A percentile compares a stretch with the other conserved stretches of the same genome.
Conservation (phyloP, 1,140 invertebrate species). For the Latrodectus geometricus region DNA sequence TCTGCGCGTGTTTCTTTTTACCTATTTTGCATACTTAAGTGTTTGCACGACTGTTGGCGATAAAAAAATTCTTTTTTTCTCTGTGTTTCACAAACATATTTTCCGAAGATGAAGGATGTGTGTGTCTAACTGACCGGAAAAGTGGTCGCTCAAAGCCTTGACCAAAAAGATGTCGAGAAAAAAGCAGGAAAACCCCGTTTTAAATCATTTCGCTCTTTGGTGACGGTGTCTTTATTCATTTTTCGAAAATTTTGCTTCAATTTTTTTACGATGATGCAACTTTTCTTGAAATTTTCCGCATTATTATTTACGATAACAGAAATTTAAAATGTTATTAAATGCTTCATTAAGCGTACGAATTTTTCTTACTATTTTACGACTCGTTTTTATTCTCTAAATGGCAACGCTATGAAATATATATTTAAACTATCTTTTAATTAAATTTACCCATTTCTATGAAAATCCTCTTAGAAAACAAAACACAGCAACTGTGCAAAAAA, state of each 20-base stretch:
- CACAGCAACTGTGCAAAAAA: too few species aligned
- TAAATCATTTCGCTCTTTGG: background rate
- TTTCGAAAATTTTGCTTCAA: background rate
- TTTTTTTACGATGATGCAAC: background rate
- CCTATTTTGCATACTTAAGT: background rate
- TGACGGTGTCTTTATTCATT: background rate
- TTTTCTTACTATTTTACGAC: too few species aligned
- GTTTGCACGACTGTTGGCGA: background rate
- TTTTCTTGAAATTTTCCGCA: too few species aligned
- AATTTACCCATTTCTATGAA: too few species aligned
- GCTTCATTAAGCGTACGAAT: too few species aligned
- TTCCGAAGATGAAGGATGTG: background rate
- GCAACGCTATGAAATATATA: too few species aligned
- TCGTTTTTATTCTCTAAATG: too few species aligned
- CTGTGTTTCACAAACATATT: background rate
- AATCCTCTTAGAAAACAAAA: too few species aligned
- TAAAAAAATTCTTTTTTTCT: background rate
- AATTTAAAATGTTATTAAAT: too few species aligned
- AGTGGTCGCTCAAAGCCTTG: background rate
- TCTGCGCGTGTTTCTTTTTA: background rate
- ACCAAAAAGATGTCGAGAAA: background rate
- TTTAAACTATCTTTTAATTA: too few species aligned
- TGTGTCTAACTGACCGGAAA: background rate
- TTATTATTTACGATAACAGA: too few species aligned
- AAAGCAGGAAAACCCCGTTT: background rate